These are phyloP conservation scores for Indri indri DNA, from an alignment of 2,113 vertebrate species.

Conservation along the genomic window DNA sequence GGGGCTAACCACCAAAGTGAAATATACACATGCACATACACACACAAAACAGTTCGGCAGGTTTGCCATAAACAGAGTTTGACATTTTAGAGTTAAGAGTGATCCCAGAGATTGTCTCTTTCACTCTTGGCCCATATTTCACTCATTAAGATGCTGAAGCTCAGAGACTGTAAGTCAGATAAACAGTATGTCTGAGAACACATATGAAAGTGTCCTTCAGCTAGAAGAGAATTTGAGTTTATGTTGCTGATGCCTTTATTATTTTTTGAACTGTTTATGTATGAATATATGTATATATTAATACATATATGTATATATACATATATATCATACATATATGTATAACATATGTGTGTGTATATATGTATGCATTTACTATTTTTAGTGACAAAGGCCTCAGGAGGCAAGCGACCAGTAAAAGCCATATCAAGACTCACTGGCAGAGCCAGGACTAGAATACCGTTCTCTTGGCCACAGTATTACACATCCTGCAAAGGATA, in stretches of 20 bases:
- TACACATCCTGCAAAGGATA: background rate
- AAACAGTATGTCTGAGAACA: background rate
- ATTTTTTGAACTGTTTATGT: background rate
- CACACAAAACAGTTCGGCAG: background rate
- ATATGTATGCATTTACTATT: background rate
- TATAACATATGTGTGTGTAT: no score
- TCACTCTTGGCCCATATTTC: background rate
- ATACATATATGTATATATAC: background rate
- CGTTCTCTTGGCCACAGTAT: background rate
- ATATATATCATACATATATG: no score
- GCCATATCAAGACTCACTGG: background rate
- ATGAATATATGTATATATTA: no score
- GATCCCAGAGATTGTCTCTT: background rate
- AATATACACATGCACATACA: background rate
- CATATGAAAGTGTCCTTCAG: background rate
- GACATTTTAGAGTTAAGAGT: background rate
- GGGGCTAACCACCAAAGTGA: background rate
- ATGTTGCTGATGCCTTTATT: background rate
- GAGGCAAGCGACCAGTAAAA: background rate
- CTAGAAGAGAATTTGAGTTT: background rate
- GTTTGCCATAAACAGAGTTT: background rate
- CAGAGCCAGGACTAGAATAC: background rate
- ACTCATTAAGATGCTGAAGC: background rate
- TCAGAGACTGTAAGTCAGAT: background rate
- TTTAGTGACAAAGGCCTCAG: background rate